phyloP scores from a whole-genome alignment of 2,888 invertebrate genomes.

The Tricholauxania praeusta region DNA sequence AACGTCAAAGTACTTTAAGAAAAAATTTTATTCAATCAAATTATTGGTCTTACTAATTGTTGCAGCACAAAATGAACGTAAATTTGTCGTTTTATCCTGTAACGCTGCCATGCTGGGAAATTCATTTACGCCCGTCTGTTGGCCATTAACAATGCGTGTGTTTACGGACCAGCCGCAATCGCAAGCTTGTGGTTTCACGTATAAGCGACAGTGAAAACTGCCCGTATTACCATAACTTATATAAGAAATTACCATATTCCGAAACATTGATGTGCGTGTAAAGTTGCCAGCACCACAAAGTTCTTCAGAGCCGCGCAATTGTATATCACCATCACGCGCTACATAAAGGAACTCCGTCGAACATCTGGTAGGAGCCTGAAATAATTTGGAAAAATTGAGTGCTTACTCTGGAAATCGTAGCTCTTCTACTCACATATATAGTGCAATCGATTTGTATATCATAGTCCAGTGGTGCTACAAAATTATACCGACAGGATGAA shows the following conservation, averaged over 20 bases:
- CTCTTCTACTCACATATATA: constrained; percentile 48
- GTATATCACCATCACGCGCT: constrained; percentile 58
- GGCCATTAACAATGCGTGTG: constrained; percentile 71
- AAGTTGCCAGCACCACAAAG: constrained; percentile 60
- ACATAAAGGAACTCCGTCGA: constrained; percentile 61
- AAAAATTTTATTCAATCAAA: neutral
- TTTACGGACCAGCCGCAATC: constrained; percentile 64
- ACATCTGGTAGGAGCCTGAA: constrained; percentile 50
- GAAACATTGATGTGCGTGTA: constrained; percentile 53
- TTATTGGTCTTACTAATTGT: constrained; percentile 63
- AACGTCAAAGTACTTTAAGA: neutral
- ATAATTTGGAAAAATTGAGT: neutral
- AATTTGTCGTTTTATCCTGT: constrained; percentile 41
- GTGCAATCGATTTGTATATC: constrained; percentile 55
- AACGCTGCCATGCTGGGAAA: constrained; percentile 73
- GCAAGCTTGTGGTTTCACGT: constrained; percentile 52
- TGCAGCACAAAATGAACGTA: constrained; percentile 67
- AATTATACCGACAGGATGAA: constrained; percentile 63
- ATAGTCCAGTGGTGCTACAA: constrained; percentile 59
- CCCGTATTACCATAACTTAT: constrained; percentile 54
- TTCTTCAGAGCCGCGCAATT: constrained; percentile 56
- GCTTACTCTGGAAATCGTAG: neutral
- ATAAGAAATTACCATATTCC: constrained; percentile 57
- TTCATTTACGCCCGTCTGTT: constrained; percentile 71
- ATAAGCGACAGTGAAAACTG: constrained; percentile 55